A percentile compares a stretch with the other conserved stretches of the same genome.
Evolutionary conservation across 2,888 invertebrate genomes (phyloP).

Genomic region (Pherbina coryleti): DNA sequence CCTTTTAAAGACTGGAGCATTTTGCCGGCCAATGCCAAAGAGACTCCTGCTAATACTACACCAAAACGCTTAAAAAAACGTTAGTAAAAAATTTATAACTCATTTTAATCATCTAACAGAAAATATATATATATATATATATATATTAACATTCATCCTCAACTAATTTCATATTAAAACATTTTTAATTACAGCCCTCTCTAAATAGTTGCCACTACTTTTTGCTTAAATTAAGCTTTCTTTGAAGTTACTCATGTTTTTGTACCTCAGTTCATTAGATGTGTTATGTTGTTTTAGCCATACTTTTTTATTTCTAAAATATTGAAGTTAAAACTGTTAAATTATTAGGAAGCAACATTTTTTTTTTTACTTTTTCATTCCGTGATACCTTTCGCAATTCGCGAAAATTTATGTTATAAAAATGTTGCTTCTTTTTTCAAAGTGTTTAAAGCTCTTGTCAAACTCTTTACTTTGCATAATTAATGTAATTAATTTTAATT

Average conservation of each 20-base stretch:
- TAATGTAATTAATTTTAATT: constrained; percentile 34
- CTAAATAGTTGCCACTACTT: constrained; percentile 11
- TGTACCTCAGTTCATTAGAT: constrained; percentile 23
- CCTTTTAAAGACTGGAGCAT: constrained; percentile 77
- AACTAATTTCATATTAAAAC: constrained; percentile 15
- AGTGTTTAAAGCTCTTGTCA: constrained; percentile 18
- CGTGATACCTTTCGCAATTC: background rate
- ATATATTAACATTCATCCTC: background rate
- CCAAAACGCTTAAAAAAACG: constrained; percentile 68
- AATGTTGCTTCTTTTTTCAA: constrained; percentile 32
- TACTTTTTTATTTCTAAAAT: constrained; percentile 20
- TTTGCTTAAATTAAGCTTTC: constrained; percentile 18
- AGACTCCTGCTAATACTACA: constrained; percentile 63
- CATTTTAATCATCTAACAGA: constrained; percentile 10
- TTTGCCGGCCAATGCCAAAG: constrained; percentile 61
- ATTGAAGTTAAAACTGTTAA: constrained; percentile 5
- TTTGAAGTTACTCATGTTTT: constrained; percentile 17
- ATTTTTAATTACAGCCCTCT: background rate
- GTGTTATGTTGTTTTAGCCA: constrained; percentile 22
- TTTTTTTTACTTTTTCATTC: background rate
- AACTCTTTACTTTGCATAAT: constrained; percentile 18
- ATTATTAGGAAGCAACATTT: constrained; percentile 36
- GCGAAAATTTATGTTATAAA: background rate
- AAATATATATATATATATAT: background rate
- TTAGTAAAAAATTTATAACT: constrained; percentile 57